Conservation (phyloP, 2,888 invertebrate genomes). For the Corythucha ciliata region DNA sequence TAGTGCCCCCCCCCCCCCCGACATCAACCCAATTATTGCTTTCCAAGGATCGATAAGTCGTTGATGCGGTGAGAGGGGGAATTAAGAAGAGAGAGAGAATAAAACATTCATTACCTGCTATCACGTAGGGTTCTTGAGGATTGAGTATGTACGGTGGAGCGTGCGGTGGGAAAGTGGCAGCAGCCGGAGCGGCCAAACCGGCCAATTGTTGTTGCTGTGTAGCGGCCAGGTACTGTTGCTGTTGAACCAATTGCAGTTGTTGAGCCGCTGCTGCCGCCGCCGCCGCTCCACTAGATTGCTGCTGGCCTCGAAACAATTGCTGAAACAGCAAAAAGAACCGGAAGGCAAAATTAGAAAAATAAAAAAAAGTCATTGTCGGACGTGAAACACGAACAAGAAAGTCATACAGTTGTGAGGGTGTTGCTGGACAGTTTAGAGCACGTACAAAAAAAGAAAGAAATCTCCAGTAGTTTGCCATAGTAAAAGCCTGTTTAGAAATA, state of each 20-base stretch:
- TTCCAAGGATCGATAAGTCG: too few species aligned
- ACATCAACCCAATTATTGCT: background rate
- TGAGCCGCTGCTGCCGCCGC: slow-evolving; percentile 57
- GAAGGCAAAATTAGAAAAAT: too few species aligned
- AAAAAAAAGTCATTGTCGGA: too few species aligned
- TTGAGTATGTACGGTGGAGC: slow-evolving; percentile 64
- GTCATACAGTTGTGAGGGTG: too few species aligned
- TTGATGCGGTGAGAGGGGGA: too few species aligned
- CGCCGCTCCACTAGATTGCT: slow-evolving; percentile 54
- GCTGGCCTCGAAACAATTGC: slow-evolving; percentile 85
- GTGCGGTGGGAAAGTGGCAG: slow-evolving; percentile 46
- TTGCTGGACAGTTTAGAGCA: too few species aligned
- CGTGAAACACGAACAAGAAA: too few species aligned
- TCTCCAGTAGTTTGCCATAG: too few species aligned
- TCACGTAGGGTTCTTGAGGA: slow-evolving; percentile 74
- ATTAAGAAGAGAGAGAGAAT: too few species aligned
- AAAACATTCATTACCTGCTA: slow-evolving; percentile 33
- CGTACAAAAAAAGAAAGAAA: too few species aligned
- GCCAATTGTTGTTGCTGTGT: slow-evolving; percentile 51
- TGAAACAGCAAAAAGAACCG: too few species aligned
- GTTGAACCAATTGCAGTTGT: slow-evolving; percentile 63
- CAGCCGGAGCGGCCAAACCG: slow-evolving; percentile 43
- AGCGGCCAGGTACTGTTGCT: slow-evolving; percentile 50
- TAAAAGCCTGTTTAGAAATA: too few species aligned
- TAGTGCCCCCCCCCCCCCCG: slow-evolving; percentile 1